Conservation (phyloP, 2,888 invertebrate genomes). For the Ophonus ardosiacus region DNA sequence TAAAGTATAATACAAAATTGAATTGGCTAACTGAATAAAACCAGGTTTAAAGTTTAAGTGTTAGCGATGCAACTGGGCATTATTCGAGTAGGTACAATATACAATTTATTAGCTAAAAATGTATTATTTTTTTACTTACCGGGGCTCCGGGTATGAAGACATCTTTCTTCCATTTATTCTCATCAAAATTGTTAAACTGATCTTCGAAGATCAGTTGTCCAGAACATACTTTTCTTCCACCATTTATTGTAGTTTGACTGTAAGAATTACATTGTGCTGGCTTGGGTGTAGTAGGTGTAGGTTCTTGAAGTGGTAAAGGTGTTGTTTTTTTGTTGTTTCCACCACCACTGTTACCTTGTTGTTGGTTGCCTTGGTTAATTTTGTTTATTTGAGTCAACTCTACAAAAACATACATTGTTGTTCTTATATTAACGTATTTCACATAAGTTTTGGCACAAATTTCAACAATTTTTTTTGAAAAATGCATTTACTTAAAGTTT, state of each 20-base stretch:
- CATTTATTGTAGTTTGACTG: conserved; percentile 67
- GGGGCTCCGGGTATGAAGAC: conserved; percentile 79
- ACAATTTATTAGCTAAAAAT: not conserved
- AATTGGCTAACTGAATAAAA: too few relatives aligned
- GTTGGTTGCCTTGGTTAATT: conserved; percentile 10
- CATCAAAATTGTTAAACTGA: conserved; percentile 78
- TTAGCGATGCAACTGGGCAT: too few relatives aligned
- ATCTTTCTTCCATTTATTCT: conserved; percentile 79
- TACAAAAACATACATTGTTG: not conserved
- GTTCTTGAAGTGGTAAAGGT: not conserved
- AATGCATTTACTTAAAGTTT: too few relatives aligned
- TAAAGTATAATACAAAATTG: too few relatives aligned
- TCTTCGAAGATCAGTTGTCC: conserved; percentile 82
- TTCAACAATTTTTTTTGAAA: too few relatives aligned
- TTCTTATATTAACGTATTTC: too few relatives aligned
- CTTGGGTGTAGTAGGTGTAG: conserved; percentile 55
- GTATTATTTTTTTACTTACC: conserved; percentile 73
- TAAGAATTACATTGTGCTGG: not conserved
- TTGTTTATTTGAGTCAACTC: conserved; percentile 16
- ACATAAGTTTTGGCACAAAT: too few relatives aligned
- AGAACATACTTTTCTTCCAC: conserved; percentile 73
- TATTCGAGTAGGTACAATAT: too few relatives aligned
- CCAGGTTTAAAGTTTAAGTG: too few relatives aligned
- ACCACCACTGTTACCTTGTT: conserved; percentile 44
- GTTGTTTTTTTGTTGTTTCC: conserved; percentile 34